Evolutionary conservation across 2,113 vertebrate species (phyloP).

Genomic region (Bubo blakistoni): DNA sequence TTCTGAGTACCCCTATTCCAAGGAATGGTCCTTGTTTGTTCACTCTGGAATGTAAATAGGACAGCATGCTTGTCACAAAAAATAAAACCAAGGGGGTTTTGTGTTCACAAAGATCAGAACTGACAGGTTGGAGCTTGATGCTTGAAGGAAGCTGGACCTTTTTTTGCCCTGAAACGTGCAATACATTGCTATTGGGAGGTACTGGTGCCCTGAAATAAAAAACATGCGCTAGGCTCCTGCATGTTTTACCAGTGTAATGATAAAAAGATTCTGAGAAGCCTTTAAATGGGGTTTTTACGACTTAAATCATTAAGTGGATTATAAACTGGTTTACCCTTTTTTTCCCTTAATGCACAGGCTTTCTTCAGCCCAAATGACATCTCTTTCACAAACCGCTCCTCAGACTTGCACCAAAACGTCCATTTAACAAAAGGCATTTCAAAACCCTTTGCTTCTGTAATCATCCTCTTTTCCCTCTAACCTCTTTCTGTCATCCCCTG

Average conservation of each 20-base stretch:
- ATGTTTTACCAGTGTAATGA: neutral
- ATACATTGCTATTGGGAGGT: neutral
- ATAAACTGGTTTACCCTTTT: neutral
- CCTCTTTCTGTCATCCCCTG: slow-evolving; percentile 46
- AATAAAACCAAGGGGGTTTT: neutral
- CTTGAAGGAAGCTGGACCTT: neutral
- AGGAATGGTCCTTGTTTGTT: neutral
- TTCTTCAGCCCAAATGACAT: neutral
- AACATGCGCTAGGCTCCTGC: neutral
- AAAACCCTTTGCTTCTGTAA: neutral
- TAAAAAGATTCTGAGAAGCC: neutral
- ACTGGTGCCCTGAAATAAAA: neutral
- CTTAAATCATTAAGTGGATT: neutral
- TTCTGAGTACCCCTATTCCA: neutral
- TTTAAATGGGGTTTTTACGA: neutral
- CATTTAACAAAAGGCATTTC: slow-evolving; percentile 15
- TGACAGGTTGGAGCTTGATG: slow-evolving; percentile 7
- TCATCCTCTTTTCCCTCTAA: neutral
- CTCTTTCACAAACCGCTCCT: neutral
- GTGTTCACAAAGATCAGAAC: neutral
- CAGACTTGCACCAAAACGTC: neutral
- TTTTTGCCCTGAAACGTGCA: neutral
- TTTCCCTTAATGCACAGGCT: neutral
- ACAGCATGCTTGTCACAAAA: neutral
- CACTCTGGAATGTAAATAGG: neutral